These are phyloP conservation scores for Anolis apletophallus DNA, from an alignment of 2,797 vertebrate genomes.

Conservation along the genomic window DNA sequence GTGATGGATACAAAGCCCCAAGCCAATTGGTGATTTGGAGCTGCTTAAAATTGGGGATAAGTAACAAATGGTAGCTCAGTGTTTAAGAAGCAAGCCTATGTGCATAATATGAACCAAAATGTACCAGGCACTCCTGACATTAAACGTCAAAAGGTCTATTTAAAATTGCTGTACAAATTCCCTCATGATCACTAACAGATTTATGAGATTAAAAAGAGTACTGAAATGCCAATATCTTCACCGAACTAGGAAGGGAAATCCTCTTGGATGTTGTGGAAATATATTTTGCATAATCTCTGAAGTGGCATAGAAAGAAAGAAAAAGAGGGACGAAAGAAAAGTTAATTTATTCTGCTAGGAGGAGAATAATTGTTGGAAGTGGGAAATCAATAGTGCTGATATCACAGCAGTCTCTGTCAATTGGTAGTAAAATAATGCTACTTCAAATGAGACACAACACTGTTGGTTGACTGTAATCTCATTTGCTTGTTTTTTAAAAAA, in stretches of 20 bases:
- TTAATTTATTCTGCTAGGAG: not conserved
- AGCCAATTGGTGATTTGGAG: not conserved
- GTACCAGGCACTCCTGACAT: conserved; percentile 24
- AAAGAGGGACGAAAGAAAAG: not conserved
- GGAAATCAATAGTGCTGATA: not conserved
- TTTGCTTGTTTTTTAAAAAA: too few species aligned
- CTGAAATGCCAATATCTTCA: conserved; percentile 23
- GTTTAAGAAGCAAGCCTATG: conserved; percentile 5
- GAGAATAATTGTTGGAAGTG: not conserved
- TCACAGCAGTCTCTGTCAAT: not conserved
- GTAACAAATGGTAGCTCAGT: conserved; percentile 14
- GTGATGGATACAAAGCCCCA: conserved; percentile 29
- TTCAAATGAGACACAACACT: not conserved
- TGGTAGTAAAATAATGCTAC: not conserved
- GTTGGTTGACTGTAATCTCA: not conserved
- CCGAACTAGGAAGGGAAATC: not conserved
- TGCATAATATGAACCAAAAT: conserved; percentile 30
- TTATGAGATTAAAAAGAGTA: conserved; percentile 26
- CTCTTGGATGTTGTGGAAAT: not conserved
- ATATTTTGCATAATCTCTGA: not conserved
- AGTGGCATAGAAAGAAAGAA: not conserved
- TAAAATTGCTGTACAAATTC: conserved; percentile 28
- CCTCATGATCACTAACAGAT: conserved; percentile 35
- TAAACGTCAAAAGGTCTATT: conserved; percentile 16
- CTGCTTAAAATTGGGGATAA: conserved; percentile 29